Conservation (phyloP, 2,797 vertebrate species). For the Pygocentrus nattereri region DNA sequence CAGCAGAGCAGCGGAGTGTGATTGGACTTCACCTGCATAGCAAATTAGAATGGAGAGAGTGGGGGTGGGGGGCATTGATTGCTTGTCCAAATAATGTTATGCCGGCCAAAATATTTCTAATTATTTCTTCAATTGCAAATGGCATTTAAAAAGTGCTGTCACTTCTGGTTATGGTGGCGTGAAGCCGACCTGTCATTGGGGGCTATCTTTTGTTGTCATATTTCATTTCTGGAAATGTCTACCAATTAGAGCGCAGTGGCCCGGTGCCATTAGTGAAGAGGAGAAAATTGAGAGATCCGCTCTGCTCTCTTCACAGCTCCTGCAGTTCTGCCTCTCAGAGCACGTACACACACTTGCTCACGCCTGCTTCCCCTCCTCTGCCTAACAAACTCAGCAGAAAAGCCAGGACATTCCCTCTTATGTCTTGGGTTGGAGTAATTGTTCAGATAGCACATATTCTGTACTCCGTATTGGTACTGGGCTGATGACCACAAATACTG, state of each 20-base stretch:
- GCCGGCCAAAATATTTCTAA: conserved; percentile 76
- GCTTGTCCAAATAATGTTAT: conserved; percentile 80
- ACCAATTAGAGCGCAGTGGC: conserved; percentile 77
- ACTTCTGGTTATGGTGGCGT: conserved; percentile 85
- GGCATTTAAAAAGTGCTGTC: conserved; percentile 84
- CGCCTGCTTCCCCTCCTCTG: neutral
- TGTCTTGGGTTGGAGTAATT: neutral
- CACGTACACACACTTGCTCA: neutral
- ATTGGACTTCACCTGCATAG: conserved; percentile 50
- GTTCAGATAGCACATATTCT: neutral
- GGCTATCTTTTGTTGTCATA: conserved; percentile 93
- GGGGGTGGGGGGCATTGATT: conserved; percentile 56
- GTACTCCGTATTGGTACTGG: neutral
- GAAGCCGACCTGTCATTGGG: conserved; percentile 75
- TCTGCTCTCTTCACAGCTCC: conserved; percentile 40
- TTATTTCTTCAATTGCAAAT: conserved; percentile 75
- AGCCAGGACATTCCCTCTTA: neutral
- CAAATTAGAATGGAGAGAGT: conserved; percentile 28
- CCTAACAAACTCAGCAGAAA: conserved; percentile 15
- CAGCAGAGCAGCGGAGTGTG: neutral
- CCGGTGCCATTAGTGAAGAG: conserved; percentile 66
- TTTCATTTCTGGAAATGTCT: conserved; percentile 85
- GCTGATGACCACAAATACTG: neutral
- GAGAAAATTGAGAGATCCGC: conserved; percentile 64
- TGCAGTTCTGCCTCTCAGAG: conserved; percentile 15